Percentiles rank a stretch among this genome's conserved stretches.
Evolutionary conservation across 2,113 vertebrate species (phyloP).

Genomic region (Myiopsitta monachus): DNA sequence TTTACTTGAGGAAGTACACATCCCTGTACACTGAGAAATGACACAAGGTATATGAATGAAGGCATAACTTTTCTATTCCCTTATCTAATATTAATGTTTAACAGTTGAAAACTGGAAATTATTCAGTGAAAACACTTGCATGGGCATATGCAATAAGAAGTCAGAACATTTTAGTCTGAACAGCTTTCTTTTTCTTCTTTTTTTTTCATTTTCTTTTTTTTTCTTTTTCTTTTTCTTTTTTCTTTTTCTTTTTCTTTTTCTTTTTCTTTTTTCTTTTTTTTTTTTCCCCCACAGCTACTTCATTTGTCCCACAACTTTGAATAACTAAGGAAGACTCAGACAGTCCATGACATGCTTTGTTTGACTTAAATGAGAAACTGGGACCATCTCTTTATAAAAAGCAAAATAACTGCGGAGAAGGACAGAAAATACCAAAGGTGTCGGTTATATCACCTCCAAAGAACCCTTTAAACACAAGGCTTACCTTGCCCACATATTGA

Average conservation of each 20-base stretch:
- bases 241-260: not conserved
- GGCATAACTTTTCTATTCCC: not conserved
- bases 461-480: not conserved
- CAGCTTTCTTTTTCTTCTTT: not conserved
- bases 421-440: not conserved
- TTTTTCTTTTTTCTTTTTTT: not conserved
- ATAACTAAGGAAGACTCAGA: not conserved
- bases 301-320: not conserved
- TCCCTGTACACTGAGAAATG: not conserved
- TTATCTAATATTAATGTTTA: not conserved
- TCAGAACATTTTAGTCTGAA: not conserved
- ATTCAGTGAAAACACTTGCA: not conserved
- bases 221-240: not conserved
- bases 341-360: not conserved
- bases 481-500: slow-evolving; percentile 99
- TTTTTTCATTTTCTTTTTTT: fast-evolving
- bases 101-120: not conserved
- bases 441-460: not conserved
- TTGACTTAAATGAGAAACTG: not conserved
- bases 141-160: not conserved
- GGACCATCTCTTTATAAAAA: not conserved
- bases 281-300: not conserved
- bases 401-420: not conserved
- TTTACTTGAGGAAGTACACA: not conserved
- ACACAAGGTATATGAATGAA: not conserved